These are phyloP conservation scores for Tenthredo notha DNA, from an alignment of 2,888 invertebrate species.

Conservation along the genomic window DNA sequence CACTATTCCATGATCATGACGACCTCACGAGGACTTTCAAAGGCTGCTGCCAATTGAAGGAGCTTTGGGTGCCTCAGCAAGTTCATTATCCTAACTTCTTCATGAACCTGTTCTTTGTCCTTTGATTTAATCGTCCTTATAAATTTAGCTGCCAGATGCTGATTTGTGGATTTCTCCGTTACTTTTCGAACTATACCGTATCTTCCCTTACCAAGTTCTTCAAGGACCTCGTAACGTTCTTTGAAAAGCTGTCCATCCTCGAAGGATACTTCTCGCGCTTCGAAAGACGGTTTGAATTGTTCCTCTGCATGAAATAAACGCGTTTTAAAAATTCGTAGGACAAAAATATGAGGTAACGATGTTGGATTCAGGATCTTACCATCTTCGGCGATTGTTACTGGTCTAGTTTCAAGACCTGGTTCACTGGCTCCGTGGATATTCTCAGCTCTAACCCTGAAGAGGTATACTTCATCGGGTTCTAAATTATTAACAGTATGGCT, in stretches of 20 bases:
- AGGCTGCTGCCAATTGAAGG: slow-evolving; percentile 90
- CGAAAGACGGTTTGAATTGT: slow-evolving; percentile 69
- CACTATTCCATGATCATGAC: slow-evolving; percentile 96
- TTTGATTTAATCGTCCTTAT: slow-evolving; percentile 87
- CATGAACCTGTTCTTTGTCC: slow-evolving; percentile 88
- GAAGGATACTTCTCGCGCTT: slow-evolving; percentile 75
- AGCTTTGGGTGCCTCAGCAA: slow-evolving; percentile 91
- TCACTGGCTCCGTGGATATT: slow-evolving; percentile 88
- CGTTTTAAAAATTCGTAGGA: background rate
- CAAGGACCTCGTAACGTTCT: slow-evolving; percentile 83
- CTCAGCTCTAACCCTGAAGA: slow-evolving; percentile 87
- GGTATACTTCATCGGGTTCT: slow-evolving; percentile 83
- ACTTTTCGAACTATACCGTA: slow-evolving; percentile 87
- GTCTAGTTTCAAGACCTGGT: slow-evolving; percentile 82
- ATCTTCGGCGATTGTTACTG: slow-evolving; percentile 74
- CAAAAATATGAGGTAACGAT: slow-evolving; percentile 56
- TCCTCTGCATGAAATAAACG: slow-evolving; percentile 56
- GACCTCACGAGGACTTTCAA: slow-evolving; percentile 87
- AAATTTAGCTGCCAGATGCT: slow-evolving; percentile 90
- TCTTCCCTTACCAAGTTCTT: slow-evolving; percentile 88
- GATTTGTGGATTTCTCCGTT: slow-evolving; percentile 83
- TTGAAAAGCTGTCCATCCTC: slow-evolving; percentile 83
- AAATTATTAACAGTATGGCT: slow-evolving; percentile 83
- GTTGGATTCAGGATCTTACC: slow-evolving; percentile 69
- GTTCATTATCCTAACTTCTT: slow-evolving; percentile 94